Base-by-base conservation (phyloP, 2,888 invertebrate genomes). In the Apodemia zela region DNA sequence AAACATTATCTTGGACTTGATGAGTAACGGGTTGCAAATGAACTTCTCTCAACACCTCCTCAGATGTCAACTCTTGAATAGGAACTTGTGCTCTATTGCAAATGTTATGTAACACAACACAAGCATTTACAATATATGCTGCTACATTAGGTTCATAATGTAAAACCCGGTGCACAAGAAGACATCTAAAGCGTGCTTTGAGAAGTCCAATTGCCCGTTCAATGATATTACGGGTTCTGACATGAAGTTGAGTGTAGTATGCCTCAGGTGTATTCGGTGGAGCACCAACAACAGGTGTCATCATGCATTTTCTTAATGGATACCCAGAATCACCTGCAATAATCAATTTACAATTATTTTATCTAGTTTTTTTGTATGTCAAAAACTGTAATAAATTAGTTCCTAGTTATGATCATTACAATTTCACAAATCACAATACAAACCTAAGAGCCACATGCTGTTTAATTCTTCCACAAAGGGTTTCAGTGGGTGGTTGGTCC, bases 181-280 rank as follows among this genome's bases (percentile, higher is more conserved):
- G 35, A 49, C 69, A 69, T 21, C 67, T 57, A 65, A 68, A 69
- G 21, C 66, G 65, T 57, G 66, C 67, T 59, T 66, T 69, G 2
- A 69, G 63, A 59, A 66, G 51, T 4, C 67, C 67, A 58, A 69
- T 69, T 29, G 68, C 62, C 10, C 65, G 25, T 29, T 68, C 66
- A 3, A 68, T 59, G 7, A 35, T 63, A 61, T 64, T 66, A 21
- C 68, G 21, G 13, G 62, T 33, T 11, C 17, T 15, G 4, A 62
- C 47, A 62, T 65, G 62, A 11, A 62, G 13, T 3, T 69, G 6
- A 4, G 54, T 61, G 47, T 63, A 65, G 38, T 65, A 18, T 35
- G 21, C 35, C 10, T 65, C 63, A n/a, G 65, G 65, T 13, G 61
- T 60, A 11, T 61, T 57, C 21, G 63, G 59, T 29, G 17, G n/a